Percentiles rank a stretch among this genome's conserved stretches.
phyloP scores from a whole-genome alignment of 2,113 vertebrate species.

The Coturnix japonica region DNA sequence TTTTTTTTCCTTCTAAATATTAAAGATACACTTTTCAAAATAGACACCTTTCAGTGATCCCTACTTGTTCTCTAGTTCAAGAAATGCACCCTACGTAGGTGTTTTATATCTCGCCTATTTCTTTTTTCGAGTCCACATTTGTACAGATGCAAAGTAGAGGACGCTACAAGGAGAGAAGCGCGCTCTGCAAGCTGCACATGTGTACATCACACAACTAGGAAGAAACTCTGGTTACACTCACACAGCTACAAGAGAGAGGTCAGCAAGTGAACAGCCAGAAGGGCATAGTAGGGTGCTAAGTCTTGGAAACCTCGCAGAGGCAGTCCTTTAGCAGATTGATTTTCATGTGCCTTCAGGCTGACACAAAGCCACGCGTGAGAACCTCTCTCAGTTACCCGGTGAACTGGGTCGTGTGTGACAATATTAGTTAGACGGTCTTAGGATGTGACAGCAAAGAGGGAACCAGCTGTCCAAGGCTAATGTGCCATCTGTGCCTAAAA shows the following conservation, averaged over 20 bases:
- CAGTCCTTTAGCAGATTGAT: slow-evolving; percentile 68
- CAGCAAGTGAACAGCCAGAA: slow-evolving; percentile 38
- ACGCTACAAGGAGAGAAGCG: neutral
- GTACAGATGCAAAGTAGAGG: slow-evolving; percentile 12
- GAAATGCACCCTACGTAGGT: fast-evolving
- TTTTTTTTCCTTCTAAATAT: neutral
- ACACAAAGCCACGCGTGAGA: slow-evolving; percentile 50
- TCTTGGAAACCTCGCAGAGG: slow-evolving; percentile 26
- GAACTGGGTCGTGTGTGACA: slow-evolving; percentile 72
- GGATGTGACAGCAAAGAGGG: slow-evolving; percentile 74
- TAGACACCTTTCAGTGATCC: neutral
- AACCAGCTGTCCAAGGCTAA: slow-evolving; percentile 87
- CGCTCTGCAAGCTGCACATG: neutral
- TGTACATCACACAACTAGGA: neutral
- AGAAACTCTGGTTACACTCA: neutral
- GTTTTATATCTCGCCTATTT: neutral
- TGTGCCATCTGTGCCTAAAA: slow-evolving; percentile 83
- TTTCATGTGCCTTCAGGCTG: slow-evolving; percentile 59
- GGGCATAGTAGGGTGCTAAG: slow-evolving; percentile 29
- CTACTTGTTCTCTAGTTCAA: neutral
- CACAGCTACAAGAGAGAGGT: neutral
- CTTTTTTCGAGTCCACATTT: neutral
- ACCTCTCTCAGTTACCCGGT: slow-evolving; percentile 63
- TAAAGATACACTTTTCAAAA: neutral
- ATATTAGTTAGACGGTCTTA: slow-evolving; percentile 78